Conservation (phyloP, 2,797 vertebrate genomes). For the Helarctos malayanus region DNA sequence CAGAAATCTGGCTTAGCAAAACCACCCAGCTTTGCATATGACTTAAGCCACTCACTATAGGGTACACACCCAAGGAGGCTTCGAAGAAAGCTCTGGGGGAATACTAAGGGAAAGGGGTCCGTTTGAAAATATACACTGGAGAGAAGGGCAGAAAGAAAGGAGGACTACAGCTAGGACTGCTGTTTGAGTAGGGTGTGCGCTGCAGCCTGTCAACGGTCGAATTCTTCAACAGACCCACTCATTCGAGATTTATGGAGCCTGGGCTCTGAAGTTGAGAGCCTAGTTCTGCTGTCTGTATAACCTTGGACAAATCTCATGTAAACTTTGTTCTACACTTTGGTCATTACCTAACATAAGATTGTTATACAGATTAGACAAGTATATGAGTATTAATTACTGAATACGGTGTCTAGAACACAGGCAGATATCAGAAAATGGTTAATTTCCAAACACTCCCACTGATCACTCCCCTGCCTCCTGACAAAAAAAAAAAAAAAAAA, state of each 20-base stretch:
- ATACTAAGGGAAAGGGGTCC: background rate
- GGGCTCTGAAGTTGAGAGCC: rapidly evolving
- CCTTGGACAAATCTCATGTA: background rate
- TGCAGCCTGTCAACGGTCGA: background rate
- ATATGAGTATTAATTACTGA: background rate
- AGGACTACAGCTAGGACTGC: rapidly evolving
- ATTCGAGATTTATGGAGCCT: rapidly evolving
- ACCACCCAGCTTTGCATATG: background rate
- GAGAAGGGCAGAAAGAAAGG: background rate
- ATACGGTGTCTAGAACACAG: background rate
- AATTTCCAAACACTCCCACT: background rate
- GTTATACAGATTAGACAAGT: background rate
- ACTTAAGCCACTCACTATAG: background rate
- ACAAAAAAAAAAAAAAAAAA: background rate
- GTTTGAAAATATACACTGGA: background rate
- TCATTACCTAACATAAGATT: background rate
- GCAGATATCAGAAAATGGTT: background rate
- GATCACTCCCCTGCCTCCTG: background rate
- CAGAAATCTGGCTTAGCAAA: background rate
- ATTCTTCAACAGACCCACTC: background rate
- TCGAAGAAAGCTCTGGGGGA: background rate
- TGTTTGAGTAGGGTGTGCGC: background rate
- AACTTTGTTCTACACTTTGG: background rate
- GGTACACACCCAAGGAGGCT: background rate
- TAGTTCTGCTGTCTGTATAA: background rate